phyloP scores from a whole-genome alignment of 2,113 vertebrate species.

The Empidonax traillii region DNA sequence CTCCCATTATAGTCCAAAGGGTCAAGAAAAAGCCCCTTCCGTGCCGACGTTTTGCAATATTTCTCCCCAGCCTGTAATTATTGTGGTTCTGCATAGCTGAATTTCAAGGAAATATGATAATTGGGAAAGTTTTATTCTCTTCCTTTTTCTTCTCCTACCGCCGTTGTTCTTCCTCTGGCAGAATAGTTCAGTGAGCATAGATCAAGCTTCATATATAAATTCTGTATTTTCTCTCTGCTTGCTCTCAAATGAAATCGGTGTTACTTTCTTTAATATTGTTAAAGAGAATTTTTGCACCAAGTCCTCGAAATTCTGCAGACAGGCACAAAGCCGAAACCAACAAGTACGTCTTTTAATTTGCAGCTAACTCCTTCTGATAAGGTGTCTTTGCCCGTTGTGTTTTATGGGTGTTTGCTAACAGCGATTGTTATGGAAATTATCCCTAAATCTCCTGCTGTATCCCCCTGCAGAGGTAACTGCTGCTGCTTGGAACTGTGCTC shows the following conservation, averaged over 20 bases:
- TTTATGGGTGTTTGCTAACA: not conserved
- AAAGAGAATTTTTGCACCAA: not conserved
- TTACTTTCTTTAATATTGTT: not conserved
- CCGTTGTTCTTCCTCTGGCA: not conserved
- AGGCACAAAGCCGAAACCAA: not conserved
- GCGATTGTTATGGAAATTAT: not conserved
- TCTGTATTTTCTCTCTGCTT: not conserved
- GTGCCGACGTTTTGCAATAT: not conserved
- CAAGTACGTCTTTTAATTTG: not conserved
- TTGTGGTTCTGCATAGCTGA: not conserved
- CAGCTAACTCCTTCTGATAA: not conserved
- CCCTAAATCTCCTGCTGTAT: not conserved
- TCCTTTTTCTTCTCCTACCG: not conserved
- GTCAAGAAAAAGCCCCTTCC: not conserved
- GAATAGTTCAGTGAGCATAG: not conserved
- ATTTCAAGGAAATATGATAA: not conserved
- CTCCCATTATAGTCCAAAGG: constrained; percentile 5
- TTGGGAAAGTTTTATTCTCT: not conserved
- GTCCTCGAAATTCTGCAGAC: not conserved
- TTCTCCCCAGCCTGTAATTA: not conserved
- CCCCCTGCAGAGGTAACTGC: not conserved
- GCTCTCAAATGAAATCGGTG: not conserved
- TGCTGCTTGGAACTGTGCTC: not conserved
- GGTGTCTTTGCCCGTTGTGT: not conserved
- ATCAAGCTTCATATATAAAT: not conserved